Conservation (phyloP, 2,888 invertebrate species). For the Limnephilus lunatus region DNA sequence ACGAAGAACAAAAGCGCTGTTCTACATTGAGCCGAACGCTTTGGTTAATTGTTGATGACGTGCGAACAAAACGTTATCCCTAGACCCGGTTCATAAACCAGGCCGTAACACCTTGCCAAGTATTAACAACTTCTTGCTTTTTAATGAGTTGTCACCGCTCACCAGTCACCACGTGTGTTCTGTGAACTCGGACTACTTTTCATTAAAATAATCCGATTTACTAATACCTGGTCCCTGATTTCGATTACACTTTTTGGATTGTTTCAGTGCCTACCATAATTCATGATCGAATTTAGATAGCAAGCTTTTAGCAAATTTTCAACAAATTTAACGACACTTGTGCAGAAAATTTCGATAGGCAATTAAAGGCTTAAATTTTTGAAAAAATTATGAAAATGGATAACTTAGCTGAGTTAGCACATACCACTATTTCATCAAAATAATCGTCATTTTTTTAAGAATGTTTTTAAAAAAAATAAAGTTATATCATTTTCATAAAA, state of each 20-base stretch:
- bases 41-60: conserved; percentile 17
- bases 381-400: not conserved
- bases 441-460: no score
- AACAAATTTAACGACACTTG: not conserved
- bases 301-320: not conserved
- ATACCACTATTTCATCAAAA: no score
- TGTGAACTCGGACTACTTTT: conserved; percentile 25
- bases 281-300: not conserved
- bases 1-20: not conserved
- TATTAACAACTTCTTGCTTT: conserved; percentile 60
- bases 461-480: no score
- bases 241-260: conserved; percentile 15
- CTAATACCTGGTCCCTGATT: not conserved
- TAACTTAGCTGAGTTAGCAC: not conserved
- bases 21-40: conserved; percentile 13
- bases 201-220: conserved; percentile 22
- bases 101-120: conserved; percentile 52
- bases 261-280: not conserved
- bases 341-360: not conserved
- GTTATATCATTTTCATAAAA: no score
- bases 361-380: not conserved
- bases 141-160: conserved; percentile 53
- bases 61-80: conserved; percentile 44
- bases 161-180: conserved; percentile 42
- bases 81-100: conserved; percentile 42